Evolutionary conservation across 1,140 invertebrate species (phyloP), one percentile per base, ranked within the genome.

Genomic region (Pteromalus puparum): DNA sequence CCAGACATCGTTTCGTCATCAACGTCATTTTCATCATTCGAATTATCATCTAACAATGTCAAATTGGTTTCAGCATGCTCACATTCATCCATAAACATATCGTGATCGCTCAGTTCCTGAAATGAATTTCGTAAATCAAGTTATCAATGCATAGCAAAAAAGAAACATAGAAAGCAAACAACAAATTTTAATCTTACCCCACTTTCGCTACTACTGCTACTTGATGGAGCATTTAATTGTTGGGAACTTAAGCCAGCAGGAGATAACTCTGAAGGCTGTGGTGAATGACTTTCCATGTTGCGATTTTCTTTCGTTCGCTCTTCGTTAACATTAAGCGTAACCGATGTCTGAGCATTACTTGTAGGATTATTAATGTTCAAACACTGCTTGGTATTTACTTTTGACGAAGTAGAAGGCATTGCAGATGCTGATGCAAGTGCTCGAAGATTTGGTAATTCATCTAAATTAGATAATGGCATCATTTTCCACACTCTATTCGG

Each of bases 1-100:
- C 96, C 96, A 90, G 95, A 97, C 95, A 97, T 97, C 2, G 96
- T 97, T 93, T 97, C 97, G 87, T 97, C 96, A 89, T 97, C 96
- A 5, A 97, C 95, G 88, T 97, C 96, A 91, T 97, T 97, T 90
- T 97, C 96, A 87, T 97, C 96, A 89, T 96, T 96, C 38, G 95
- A 96, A 90, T 94, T 94, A 34, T 94, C 94, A 84, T 95, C 94
- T 18, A 92, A 88, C 38, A 92, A 89, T 65, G 90, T 91, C 28
- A 93, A 82, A 85, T 91, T 92, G 9, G 91, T 90, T 67, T 93
- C 93, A 42, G 91, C 90, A 42, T 90, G 92, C 42, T 93, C 93
- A 84, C 92, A 92, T 46, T 95, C 91, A 86, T 95, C 94, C 46
- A 94, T 92, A 87, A 94, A 95, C 78, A 94, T 93, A 86, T 96